Percentiles rank a stretch among this genome's conserved stretches.
Conservation (phyloP, 2,797 vertebrate species). For the Acipenser oxyrinchus region DNA sequence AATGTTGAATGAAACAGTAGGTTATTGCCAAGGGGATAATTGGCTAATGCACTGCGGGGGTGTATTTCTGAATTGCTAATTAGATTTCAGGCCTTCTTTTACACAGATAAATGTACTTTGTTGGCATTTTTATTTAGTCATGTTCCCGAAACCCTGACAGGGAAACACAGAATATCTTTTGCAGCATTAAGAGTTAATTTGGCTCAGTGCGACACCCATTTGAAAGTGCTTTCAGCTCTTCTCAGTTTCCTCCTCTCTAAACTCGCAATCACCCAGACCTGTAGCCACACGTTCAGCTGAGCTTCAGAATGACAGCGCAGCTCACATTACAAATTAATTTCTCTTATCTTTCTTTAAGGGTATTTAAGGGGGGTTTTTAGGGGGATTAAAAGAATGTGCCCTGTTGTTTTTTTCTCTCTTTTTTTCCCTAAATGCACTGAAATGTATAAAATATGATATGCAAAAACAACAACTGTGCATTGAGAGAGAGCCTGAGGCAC, state of each 20-base stretch:
- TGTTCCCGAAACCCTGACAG: background rate
- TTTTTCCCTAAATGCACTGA: background rate
- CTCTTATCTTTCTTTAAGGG: constrained; percentile 15
- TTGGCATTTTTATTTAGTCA: constrained; percentile 9
- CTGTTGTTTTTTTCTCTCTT: background rate
- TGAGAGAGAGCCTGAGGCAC: background rate
- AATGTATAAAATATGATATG: background rate
- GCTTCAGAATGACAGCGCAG: constrained; percentile 13
- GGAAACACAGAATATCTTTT: constrained; percentile 6
- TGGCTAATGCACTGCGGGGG: too few species aligned
- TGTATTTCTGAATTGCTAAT: background rate
- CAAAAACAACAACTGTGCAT: background rate
- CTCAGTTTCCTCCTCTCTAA: background rate
- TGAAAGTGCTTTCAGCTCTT: constrained; percentile 6
- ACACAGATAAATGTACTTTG: constrained; percentile 13
- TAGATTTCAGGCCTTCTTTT: constrained; percentile 1
- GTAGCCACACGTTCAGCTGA: constrained; percentile 44
- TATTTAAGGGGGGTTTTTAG: constrained; percentile 17
- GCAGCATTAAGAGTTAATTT: constrained; percentile 14
- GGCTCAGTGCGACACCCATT: constrained; percentile 21
- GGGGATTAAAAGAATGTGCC: background rate
- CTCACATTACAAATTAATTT: constrained; percentile 36
- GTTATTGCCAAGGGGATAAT: too few species aligned
- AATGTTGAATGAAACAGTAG: too few species aligned
- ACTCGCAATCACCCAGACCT: constrained; percentile 31